Conservation (phyloP, 2,797 vertebrate species). For the Karalla daura region DNA sequence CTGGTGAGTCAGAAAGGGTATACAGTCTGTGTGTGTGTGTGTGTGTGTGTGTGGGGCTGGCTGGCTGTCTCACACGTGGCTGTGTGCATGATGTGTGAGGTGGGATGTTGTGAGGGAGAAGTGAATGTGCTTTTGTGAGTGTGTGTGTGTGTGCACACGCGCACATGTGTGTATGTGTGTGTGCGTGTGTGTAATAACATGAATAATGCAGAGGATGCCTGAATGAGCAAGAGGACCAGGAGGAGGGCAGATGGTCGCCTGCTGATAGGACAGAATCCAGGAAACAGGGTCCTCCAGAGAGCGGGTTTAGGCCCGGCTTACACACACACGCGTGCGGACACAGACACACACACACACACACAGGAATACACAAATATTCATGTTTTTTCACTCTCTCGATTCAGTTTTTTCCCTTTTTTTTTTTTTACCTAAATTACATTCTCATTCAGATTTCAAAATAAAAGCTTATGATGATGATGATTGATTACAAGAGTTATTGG, state of each 20-base stretch:
- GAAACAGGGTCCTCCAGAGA: slow-evolving; percentile 71
- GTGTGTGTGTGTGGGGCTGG: background rate
- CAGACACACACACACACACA: background rate
- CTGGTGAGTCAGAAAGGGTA: slow-evolving; percentile 59
- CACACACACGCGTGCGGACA: slow-evolving; percentile 27
- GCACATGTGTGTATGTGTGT: slow-evolving; percentile 25
- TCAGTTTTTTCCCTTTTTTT: background rate
- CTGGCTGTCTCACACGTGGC: slow-evolving; percentile 38
- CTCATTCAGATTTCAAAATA: slow-evolving; percentile 21
- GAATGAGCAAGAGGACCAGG: slow-evolving; percentile 60
- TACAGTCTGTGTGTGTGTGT: slow-evolving; percentile 35
- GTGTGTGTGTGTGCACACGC: slow-evolving; percentile 21
- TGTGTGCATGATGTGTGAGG: slow-evolving; percentile 47
- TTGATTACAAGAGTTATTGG: too few species aligned
- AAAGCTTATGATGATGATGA: too few species aligned
- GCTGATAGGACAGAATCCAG: slow-evolving; percentile 75
- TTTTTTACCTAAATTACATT: background rate
- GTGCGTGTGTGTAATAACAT: slow-evolving; percentile 47
- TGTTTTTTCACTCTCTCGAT: background rate
- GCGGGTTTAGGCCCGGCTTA: slow-evolving; percentile 52
- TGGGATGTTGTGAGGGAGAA: slow-evolving; percentile 28
- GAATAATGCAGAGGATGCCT: slow-evolving; percentile 77
- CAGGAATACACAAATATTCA: background rate
- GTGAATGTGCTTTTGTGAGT: slow-evolving; percentile 27
- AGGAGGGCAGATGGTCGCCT: slow-evolving; percentile 77